phyloP scores from a whole-genome alignment of 2,797 vertebrate species.

The Selene dorsalis region DNA sequence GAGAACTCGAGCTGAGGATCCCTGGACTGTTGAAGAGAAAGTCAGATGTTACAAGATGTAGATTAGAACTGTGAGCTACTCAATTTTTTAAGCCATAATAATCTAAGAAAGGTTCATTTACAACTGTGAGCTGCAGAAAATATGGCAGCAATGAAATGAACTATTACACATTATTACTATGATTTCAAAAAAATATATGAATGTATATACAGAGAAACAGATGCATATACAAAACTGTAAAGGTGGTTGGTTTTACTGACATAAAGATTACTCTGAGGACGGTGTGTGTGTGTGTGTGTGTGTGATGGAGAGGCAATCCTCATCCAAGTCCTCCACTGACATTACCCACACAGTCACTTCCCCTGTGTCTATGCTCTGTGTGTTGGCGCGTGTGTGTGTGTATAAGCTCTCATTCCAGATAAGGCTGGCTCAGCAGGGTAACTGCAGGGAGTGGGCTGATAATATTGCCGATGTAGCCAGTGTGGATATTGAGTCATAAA shows the following conservation, averaged over 20 bases:
- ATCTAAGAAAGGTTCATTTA: too few relatives aligned
- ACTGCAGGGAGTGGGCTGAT: slow-evolving; percentile 48
- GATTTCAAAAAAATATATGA: neutral
- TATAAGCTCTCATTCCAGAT: slow-evolving; percentile 68
- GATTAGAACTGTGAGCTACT: neutral
- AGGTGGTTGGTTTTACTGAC: slow-evolving; percentile 33
- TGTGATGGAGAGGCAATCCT: slow-evolving; percentile 71
- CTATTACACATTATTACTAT: neutral
- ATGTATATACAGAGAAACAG: slow-evolving; percentile 11
- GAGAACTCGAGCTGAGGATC: slow-evolving; percentile 92
- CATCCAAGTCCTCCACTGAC: slow-evolving; percentile 68
- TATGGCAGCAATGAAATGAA: neutral
- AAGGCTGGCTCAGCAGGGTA: slow-evolving; percentile 78
- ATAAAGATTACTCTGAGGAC: slow-evolving; percentile 37
- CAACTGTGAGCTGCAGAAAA: neutral
- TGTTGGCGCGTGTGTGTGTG: slow-evolving; percentile 31
- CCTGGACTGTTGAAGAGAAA: slow-evolving; percentile 84
- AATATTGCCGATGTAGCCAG: slow-evolving; percentile 79
- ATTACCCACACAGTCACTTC: slow-evolving; percentile 68
- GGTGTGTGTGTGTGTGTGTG: slow-evolving; percentile 19
- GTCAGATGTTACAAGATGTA: neutral
- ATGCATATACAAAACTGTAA: slow-evolving; percentile 34
- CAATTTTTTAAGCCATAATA: neutral
- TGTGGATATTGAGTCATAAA: slow-evolving; percentile 83
- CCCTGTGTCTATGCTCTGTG: slow-evolving; percentile 24